Percentiles rank a stretch among this genome's conserved stretches.
phyloP scores from a whole-genome alignment of 2,888 invertebrate genomes.

The Nasonovia ribisnigri region DNA sequence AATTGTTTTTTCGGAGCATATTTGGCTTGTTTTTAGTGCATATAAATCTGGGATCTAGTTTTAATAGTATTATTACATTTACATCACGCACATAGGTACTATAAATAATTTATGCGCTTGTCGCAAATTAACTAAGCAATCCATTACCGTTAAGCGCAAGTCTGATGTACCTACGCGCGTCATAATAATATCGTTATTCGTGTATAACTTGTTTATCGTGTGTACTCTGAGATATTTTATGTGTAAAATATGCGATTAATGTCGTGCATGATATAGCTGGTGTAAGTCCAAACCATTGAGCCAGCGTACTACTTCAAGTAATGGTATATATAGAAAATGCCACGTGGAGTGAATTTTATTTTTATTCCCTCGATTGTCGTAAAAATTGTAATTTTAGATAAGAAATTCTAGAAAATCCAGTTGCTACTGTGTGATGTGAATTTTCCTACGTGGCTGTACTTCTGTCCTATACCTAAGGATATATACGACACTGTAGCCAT shows the following conservation, averaged over 20 bases:
- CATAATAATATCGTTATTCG: neutral
- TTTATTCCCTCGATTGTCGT: slow-evolving; percentile 27
- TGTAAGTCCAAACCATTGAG: neutral
- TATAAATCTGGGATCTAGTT: neutral
- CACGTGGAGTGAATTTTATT: neutral
- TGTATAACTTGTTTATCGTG: neutral
- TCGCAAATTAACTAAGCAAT: neutral
- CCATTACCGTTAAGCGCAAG: neutral
- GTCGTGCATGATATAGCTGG: neutral
- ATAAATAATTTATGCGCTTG: neutral
- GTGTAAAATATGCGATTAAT: neutral
- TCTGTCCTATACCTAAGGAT: no score
- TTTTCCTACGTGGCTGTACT: neutral
- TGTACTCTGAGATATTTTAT: neutral
- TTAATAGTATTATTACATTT: neutral
- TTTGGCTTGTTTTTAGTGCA: neutral
- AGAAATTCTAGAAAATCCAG: slow-evolving; percentile 35
- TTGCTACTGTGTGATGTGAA: slow-evolving; percentile 37
- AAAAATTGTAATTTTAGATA: slow-evolving; percentile 43
- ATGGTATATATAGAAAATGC: neutral
- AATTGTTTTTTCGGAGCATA: neutral
- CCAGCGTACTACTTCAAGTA: neutral
- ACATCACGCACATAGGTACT: neutral
- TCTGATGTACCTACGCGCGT: neutral
- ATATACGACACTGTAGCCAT: neutral